Evolutionary conservation across 1,140 invertebrate species (phyloP), one percentile per base, ranked within the genome.

Genomic region (Acromyrmex echinatior): DNA sequence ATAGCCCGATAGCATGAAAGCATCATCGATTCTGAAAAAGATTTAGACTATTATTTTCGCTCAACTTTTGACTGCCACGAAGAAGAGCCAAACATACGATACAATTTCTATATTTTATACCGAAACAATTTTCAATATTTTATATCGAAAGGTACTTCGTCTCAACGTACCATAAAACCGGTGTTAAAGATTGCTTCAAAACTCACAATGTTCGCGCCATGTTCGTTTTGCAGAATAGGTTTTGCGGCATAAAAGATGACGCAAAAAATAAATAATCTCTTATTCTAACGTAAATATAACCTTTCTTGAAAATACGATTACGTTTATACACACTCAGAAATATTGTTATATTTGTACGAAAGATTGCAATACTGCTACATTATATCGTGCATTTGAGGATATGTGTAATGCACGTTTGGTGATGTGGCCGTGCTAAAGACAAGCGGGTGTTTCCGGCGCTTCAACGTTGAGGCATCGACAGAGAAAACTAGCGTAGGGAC

Each of bases 71-170:
- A 81, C 79, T 71, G 79, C 16, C 66, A 60, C 16, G 53, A 71
- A 28, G 31, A 71, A 60, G 35, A 71, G 21, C 65, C 79, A 45
- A 39, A 45, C 21, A 45, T n/a, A 18, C 65, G 9, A 56, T 49
- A 45, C 65, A 31, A 81, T 58, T 81, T 56, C 35, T 81, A 28
- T 68, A 81, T 81, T 81, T 81, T 71, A 71, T 71, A 81, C 21
- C 21, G 65, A 28, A 28, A 70, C 49, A 28, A 18, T 81, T 71
- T 81, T 58, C n/a, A 31, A 39, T 71, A 71, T 81, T 71, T 71
- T 81, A 81, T 53, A 45, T 45, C 39, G 39, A 45, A 45, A 71
- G 21, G 16, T 35, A 56, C 25, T 25, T 25, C 9, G 28, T 45
- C 66, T 71, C 78, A 63, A 31, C 51, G 21, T 70, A 77, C 65